Evolutionary conservation across 2,113 vertebrate genomes (phyloP).

Genomic region (Ammodytes dubius): DNA sequence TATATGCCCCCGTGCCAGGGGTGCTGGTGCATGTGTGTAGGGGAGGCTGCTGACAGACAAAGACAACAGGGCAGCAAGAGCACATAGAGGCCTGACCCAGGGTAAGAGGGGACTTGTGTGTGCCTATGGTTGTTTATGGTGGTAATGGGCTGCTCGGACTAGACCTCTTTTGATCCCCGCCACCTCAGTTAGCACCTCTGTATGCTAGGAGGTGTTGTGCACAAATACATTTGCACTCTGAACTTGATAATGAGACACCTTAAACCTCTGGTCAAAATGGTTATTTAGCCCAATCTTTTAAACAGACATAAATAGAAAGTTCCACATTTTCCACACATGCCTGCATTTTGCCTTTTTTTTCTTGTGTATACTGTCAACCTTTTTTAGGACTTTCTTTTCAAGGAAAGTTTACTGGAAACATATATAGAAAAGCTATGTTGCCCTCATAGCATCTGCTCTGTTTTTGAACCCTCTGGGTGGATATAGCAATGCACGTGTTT

Average conservation of each 20-base stretch:
- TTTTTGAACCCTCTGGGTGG: slow-evolving; percentile 26
- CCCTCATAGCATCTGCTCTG: slow-evolving; percentile 46
- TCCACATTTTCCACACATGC: slow-evolving; percentile 37
- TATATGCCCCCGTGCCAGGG: slow-evolving; percentile 33
- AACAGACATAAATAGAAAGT: slow-evolving; percentile 47
- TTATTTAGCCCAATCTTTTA: background rate
- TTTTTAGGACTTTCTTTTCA: slow-evolving; percentile 47
- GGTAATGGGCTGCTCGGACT: slow-evolving; percentile 49
- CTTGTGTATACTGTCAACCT: slow-evolving; percentile 52
- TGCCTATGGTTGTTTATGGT: slow-evolving; percentile 54
- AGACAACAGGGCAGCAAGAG: slow-evolving; percentile 56
- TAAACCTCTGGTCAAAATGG: slow-evolving; percentile 27
- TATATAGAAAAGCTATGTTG: slow-evolving; percentile 48
- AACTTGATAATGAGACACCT: slow-evolving; percentile 79
- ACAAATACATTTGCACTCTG: slow-evolving; percentile 57
- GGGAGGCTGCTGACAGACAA: slow-evolving; percentile 65
- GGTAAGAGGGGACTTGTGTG: slow-evolving; percentile 37
- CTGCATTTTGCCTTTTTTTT: slow-evolving; percentile 47
- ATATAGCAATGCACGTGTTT: slow-evolving; percentile 46
- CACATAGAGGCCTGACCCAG: slow-evolving; percentile 26
- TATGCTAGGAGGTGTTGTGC: slow-evolving; percentile 48
- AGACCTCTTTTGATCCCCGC: slow-evolving; percentile 66
- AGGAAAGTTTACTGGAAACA: slow-evolving; percentile 48
- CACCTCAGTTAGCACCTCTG: slow-evolving; percentile 70
- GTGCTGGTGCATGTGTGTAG: slow-evolving; percentile 34